Percentiles rank a stretch among this genome's conserved stretches.
These are phyloP conservation scores for Drosophila melanogaster DNA, from an alignment of 1,140 invertebrate species.

Conservation along the genomic window Release_6_plus_ISO1_MT NT_033779.5:387501-388000, in stretches of 20 bases:
- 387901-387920: conserved; percentile 68
- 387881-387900: conserved; percentile 42
- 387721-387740: conserved; percentile 51
- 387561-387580: not conserved
- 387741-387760: conserved; percentile 53
- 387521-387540: no score
- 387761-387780: conserved; percentile 13
- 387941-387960: conserved; percentile 82
- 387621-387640: conserved; percentile 65
- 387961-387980: conserved; percentile 57
- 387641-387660: conserved; percentile 52
- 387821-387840: conserved; percentile 68
- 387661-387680: conserved; percentile 45
- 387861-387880: conserved; percentile 29
- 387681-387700: conserved; percentile 81
- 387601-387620: conserved; percentile 31
- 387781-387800: conserved; percentile 29
- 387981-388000: conserved; percentile 10
- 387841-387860: conserved; percentile 14
- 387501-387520: no score
- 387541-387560: not conserved
- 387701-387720: conserved; percentile 34
- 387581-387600: conserved; percentile 5
- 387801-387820: conserved; percentile 74
- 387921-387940: conserved; percentile 83